phyloP scores from a whole-genome alignment of 1,140 invertebrate species.

The Drosophila persimilis region DNA sequence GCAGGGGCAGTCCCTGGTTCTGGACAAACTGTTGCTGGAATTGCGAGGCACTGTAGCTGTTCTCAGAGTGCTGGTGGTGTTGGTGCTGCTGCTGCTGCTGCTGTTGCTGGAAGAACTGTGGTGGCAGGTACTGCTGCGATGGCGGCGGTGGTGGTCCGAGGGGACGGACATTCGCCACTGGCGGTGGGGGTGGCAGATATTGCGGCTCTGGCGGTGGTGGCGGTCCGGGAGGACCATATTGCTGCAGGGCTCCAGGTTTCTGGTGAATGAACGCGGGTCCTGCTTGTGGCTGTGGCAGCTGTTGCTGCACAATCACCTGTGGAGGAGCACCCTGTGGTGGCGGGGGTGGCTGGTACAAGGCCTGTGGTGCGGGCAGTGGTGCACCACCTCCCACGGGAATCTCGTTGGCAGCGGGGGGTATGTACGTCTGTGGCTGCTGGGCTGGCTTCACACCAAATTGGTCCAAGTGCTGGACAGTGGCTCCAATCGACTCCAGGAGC shows the following conservation, averaged over 20 bases:
- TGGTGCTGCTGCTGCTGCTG: slow-evolving; percentile 51
- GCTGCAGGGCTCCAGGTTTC: slow-evolving; percentile 25
- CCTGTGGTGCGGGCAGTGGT: slow-evolving; percentile 34
- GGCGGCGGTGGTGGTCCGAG: slow-evolving; percentile 44
- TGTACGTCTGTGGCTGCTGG: slow-evolving; percentile 84
- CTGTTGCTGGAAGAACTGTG: slow-evolving; percentile 35
- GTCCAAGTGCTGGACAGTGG: slow-evolving; percentile 84
- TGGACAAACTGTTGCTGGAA: slow-evolving; percentile 59
- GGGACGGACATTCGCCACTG: slow-evolving; percentile 31
- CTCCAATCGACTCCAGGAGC: slow-evolving; percentile 86
- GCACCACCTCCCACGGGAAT: slow-evolving; percentile 68
- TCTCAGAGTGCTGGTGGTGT: slow-evolving; percentile 54
- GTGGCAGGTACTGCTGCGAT: slow-evolving; percentile 54
- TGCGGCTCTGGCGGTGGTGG: slow-evolving; percentile 38
- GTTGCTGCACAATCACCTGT: slow-evolving; percentile 61
- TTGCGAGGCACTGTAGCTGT: slow-evolving; percentile 59
- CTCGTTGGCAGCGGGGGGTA: slow-evolving; percentile 87
- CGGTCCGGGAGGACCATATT: slow-evolving; percentile 43
- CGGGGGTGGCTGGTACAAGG: slow-evolving; percentile 50
- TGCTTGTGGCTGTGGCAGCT: slow-evolving; percentile 63
- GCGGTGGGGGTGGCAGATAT: slow-evolving; percentile 34
- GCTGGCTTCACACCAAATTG: slow-evolving; percentile 74
- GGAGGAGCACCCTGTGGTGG: slow-evolving; percentile 37
- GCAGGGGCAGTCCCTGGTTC: slow-evolving; percentile 64
- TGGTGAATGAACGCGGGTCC: slow-evolving; percentile 57